Percentiles rank a stretch among this genome's conserved stretches.
Evolutionary conservation across 2,797 vertebrate genomes (phyloP).

Genomic region (Myioborus miniatus): DNA sequence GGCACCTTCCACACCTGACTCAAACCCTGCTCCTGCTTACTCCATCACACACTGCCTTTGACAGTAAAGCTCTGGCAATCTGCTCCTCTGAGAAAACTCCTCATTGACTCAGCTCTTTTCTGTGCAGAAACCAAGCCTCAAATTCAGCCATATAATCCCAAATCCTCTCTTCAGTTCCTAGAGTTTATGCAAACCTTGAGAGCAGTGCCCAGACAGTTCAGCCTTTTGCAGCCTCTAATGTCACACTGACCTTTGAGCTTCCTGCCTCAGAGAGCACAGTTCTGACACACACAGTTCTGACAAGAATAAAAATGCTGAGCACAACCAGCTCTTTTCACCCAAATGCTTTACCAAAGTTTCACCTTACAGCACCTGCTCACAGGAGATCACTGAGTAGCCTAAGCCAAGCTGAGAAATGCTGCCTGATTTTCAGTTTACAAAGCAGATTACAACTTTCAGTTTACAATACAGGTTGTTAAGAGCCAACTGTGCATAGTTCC

Average conservation of each 20-base stretch:
- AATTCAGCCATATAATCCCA: not conserved
- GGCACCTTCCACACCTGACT: not conserved
- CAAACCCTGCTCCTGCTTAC: not conserved
- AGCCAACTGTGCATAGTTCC: not conserved
- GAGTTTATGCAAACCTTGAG: not conserved
- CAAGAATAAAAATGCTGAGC: not conserved
- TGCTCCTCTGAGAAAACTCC: not conserved
- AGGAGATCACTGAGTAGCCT: not conserved
- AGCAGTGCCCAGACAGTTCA: not conserved
- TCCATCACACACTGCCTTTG: not conserved
- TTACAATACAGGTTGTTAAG: not conserved
- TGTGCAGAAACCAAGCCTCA: not conserved
- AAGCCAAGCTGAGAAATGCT: not conserved
- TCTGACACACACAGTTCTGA: not conserved
- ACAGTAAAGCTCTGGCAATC: not conserved
- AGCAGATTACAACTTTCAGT: not conserved
- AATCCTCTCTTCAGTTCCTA: not conserved
- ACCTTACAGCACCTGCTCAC: not conserved
- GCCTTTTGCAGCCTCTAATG: not conserved
- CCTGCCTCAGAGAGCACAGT: not conserved
- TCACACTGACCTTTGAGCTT: not conserved
- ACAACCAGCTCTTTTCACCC: not conserved
- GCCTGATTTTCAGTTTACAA: not conserved
- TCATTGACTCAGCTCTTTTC: not conserved
- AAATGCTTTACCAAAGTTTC: not conserved